Evolutionary conservation across 2,888 invertebrate species (phyloP), one percentile per base, ranked within the genome.

Genomic region (Marronus borbonicus): DNA sequence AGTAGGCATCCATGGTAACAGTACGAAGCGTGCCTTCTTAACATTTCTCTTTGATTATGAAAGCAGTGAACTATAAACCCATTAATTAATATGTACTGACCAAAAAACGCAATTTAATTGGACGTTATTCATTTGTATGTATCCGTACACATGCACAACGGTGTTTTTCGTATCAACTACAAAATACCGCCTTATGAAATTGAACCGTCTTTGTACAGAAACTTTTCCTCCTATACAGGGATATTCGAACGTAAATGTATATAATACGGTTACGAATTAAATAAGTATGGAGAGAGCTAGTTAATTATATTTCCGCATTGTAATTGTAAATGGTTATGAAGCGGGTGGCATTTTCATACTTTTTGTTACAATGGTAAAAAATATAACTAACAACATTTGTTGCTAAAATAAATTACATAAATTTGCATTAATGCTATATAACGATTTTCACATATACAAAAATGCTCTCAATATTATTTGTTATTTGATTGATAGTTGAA

Each of bases 261-360:
- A 12, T n/a, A 58, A 36, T 72, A 72, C 72, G 60, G 60, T 74
- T 74, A 74, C n/a, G 60, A 74, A 60, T 74, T 74, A 74, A 74
- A 60, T 74, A 60, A 74, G 39, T 24, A 36, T 36, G 31, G 24
- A 60, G 28, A 8, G 39, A n/a, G 24, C 14, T 20, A 5, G 44
- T 24, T 60, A 20, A 70, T 60, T 60, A 24, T 74, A 70, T 31
- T 70, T 55, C n/a, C 31, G 14, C n/a, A 36, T 70, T 7, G 7
- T 39, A 39, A 14, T 1, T 31, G n/a, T 64, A 28, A 31, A 64
- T 8, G 36, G n/a, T 1, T 31, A 28, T 64, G 14, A 3, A 64
- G 14, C 2, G 2, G 31, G 14, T 8, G 31, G 31, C 28, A 62
- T 31, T 31, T 62, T 62, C 14, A 28, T 12, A 5, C 31, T 62